These are phyloP conservation scores for Elaphurus davidianus DNA, from an alignment of 2,113 vertebrate genomes.

Conservation along the genomic window DNA sequence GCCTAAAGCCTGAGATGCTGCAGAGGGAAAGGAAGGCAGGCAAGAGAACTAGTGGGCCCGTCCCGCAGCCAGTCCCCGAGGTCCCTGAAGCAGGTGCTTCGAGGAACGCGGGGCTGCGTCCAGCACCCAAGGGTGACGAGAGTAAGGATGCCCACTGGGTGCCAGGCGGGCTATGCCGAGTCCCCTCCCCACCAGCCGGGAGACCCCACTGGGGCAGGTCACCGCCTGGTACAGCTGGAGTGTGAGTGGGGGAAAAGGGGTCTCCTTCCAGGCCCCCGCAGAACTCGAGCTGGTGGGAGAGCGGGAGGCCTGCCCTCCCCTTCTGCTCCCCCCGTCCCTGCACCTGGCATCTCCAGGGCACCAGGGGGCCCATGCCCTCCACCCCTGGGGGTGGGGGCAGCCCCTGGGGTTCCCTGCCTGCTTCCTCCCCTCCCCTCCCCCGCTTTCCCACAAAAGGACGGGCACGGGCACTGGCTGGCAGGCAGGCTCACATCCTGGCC, in stretches of 20 bases:
- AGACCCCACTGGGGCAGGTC: accelerated
- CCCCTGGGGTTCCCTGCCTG: background rate
- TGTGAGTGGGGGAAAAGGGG: accelerated
- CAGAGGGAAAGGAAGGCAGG: background rate
- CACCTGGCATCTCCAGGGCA: background rate
- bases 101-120: accelerated
- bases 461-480: background rate
- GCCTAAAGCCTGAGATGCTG: background rate
- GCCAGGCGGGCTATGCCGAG: accelerated
- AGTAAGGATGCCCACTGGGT: accelerated
- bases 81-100: accelerated
- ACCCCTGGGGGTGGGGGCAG: accelerated
- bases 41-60: accelerated
- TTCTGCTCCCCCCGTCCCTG: accelerated
- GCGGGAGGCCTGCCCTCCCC: background rate
- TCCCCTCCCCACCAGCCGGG: accelerated
- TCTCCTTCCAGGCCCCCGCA: background rate
- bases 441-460: background rate
- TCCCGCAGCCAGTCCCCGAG: background rate
- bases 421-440: background rate
- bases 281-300: background rate
- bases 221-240: background rate
- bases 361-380: accelerated
- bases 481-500: accelerated
- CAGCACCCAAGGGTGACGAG: accelerated